Evolutionary conservation across 2,113 vertebrate species (phyloP).

Genomic region (Lanius collurio): DNA sequence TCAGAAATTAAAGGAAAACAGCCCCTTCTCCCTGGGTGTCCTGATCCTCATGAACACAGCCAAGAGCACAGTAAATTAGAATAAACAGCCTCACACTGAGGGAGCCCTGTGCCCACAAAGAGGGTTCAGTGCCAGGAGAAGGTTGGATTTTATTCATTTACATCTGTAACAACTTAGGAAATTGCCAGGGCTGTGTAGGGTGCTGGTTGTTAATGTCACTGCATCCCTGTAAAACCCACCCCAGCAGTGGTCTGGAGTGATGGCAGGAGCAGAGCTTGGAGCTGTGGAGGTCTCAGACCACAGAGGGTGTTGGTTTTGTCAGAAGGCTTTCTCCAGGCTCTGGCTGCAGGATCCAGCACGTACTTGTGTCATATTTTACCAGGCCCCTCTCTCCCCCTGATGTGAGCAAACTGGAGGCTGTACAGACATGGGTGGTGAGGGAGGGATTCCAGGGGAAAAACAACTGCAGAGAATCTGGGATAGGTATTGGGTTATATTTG

Average conservation of each 20-base stretch:
- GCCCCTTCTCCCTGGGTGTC: neutral
- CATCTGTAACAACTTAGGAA: neutral
- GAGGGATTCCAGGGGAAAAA: neutral
- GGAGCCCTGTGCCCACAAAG: neutral
- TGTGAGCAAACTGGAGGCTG: neutral
- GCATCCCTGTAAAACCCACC: neutral
- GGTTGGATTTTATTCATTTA: neutral
- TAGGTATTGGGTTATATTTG: neutral
- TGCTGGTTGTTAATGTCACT: neutral
- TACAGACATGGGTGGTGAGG: neutral
- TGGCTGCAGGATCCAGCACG: neutral
- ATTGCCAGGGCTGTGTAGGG: fast-evolving
- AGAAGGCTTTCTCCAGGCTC: neutral
- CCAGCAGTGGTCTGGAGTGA: neutral
- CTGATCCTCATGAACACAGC: neutral
- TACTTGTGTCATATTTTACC: neutral
- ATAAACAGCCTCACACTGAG: neutral
- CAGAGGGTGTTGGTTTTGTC: neutral
- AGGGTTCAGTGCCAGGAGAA: neutral
- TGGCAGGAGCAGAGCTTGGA: neutral
- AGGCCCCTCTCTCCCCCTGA: neutral
- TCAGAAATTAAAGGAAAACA: neutral
- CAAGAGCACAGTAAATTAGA: neutral
- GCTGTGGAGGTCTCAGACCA: neutral
- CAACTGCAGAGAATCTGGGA: neutral